Evolutionary conservation across 2,888 invertebrate species (phyloP), one percentile per base, ranked within the genome.

Genomic region (Steinernema hermaphroditum): DNA sequence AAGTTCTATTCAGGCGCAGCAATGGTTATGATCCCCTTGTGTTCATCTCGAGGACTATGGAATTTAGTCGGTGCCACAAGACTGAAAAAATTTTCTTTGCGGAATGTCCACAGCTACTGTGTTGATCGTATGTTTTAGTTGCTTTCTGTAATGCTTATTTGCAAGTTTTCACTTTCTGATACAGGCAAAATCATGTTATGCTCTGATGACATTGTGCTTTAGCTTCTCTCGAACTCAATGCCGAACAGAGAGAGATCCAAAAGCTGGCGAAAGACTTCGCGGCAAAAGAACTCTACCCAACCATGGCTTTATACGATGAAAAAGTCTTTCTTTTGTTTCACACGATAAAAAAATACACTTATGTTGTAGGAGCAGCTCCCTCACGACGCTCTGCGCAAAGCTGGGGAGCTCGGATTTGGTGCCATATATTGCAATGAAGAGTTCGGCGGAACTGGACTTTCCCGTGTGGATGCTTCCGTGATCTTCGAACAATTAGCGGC

Each of bases 241-340:
- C 88, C 37, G 90, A 90, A 73, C 89, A 90, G 77, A 83, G 84
- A 71, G 89, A 90, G 74, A 89, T 90, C 24, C 89, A 90, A 77
- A 82, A 87, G 72, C 85, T 89, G 73, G 90, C 90, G 2, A 77
- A 85, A 70, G 87, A 89, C 72, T 90, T 90, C 86, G 90, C 90
- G 9, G 83, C 85, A 73, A 89, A 89, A 74, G 90, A 90, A 83
- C 87, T 90, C 87, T 83, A 84, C 34, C 90, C 90, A 14, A 80
- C 89, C 69, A 90, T 90, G 90, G 87, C 87, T n/a, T 85, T 88
- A 76, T 90, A 90, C 90, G 90, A 90, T 85, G 87, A 88, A 78
- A 87, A 90, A 86, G 90, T 89, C 72, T 68, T n/a, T n/a, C n/a
- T n/a, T n/a, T n/a, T n/a, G n/a, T n/a, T n/a, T n/a, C n/a, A n/a